Evolutionary conservation across 2,888 invertebrate species (phyloP).

Genomic region (Lissocephala sabroskyi): DNA sequence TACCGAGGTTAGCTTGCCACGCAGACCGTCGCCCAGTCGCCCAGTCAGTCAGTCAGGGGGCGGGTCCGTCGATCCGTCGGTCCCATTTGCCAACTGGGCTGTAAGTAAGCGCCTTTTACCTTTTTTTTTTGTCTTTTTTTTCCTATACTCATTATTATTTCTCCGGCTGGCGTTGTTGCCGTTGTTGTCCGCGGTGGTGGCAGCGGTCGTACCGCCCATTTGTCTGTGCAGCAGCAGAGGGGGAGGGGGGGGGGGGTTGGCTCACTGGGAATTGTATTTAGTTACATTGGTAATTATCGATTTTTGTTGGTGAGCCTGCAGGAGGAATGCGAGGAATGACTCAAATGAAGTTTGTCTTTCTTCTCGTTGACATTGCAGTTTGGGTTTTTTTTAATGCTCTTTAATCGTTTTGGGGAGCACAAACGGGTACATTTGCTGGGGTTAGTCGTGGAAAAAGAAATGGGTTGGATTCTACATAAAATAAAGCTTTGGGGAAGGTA

Average conservation of each 20-base stretch:
- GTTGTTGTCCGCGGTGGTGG: slow-evolving; percentile 3
- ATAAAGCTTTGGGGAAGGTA: too few species aligned
- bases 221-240: slow-evolving; percentile 25
- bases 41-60: not conserved
- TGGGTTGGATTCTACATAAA: too few species aligned
- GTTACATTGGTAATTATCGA: slow-evolving; percentile 56
- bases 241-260: too few species aligned
- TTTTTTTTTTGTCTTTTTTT: slow-evolving; percentile 19
- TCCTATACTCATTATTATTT: slow-evolving; percentile 7
- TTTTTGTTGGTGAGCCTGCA: slow-evolving; percentile 29
- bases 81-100: slow-evolving; percentile 61
- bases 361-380: too few species aligned
- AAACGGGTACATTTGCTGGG: too few species aligned
- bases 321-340: too few species aligned
- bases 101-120: slow-evolving; percentile 54
- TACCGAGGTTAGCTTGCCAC: not conserved
- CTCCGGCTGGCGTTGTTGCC: not conserved
- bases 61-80: not conserved
- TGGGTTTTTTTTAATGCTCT: too few species aligned
- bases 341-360: too few species aligned
- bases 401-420: too few species aligned
- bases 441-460: too few species aligned
- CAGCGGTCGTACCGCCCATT: slow-evolving; percentile 39
- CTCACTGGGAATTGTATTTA: slow-evolving; percentile 55
- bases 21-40: not conserved